Base-by-base conservation (phyloP, 2,888 invertebrate species). In the Leucania comma region DNA sequence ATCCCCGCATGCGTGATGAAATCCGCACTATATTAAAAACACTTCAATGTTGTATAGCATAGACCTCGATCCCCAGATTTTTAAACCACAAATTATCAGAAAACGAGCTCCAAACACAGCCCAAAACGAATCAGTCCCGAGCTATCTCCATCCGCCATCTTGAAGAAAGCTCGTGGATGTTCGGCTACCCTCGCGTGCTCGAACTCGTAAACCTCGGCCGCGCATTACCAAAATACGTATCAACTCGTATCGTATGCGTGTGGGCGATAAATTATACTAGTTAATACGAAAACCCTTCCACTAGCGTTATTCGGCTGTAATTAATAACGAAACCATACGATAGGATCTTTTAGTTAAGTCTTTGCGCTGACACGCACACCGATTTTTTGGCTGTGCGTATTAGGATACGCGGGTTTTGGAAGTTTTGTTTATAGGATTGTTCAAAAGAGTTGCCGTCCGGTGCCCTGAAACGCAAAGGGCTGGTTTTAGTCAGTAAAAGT, bases 251-350 rank as follows among this genome's bases (percentile, higher is more conserved):
- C 92, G 91, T 89, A 83, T 87, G 89, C 89, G 89, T 89, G 90
- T 87, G 83, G 86, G 86, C 91, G 86, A 94, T 94, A 94, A 94
- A 94, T 94, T 92, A 94, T 90, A 87, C 90, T 90, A 86, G 91
- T 93, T 93, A 93, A 93, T 93, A 93, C 86, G 72, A 88, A 88
- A 94, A 94, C 94, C 94, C 94, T 94, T 94, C 92, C 87, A 88
- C 89, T 79, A 88, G 90, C 88, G 72, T 78, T 84, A 90, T 91
- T 91, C 88, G 88, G 81, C 85, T 88, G 91, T 94, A 95, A 95
- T 94, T 95, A 95, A 95, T 94, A 94, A 94, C 88, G 89, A 88
- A 90, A 86, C 87, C 85, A 87, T 86, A 88, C 90, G 94, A 94
- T 94, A 93, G 83, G 88, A 94, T 93, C 93, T 92, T 85, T 84